Conservation (phyloP, 53 echinoderm and acorn worm genomes). For the Echinometra lucunter region DNA sequence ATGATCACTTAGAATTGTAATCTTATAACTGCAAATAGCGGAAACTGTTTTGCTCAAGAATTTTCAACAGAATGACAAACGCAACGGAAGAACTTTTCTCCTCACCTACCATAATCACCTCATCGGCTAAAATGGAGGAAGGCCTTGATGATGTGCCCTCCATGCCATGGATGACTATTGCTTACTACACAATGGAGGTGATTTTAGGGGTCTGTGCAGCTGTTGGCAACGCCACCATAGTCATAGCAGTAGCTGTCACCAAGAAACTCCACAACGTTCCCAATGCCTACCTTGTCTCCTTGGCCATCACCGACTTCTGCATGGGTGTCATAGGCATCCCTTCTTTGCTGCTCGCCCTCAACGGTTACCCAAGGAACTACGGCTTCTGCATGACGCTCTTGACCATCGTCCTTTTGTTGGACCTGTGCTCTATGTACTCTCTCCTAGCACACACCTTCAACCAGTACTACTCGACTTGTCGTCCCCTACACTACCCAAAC, state of each 20-base stretch:
- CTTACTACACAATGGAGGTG: constrained; percentile 68
- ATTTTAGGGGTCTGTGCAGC: constrained; percentile 64
- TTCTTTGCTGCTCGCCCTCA: constrained; percentile 70
- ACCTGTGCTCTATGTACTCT: constrained; percentile 79
- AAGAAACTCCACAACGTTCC: constrained; percentile 68
- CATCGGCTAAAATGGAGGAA: neutral
- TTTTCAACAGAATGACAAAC: neutral
- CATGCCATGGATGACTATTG: constrained; percentile 59
- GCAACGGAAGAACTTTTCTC: neutral
- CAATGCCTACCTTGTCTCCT: constrained; percentile 72
- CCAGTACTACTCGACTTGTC: constrained; percentile 74
- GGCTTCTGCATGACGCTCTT: constrained; percentile 70
- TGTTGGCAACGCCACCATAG: constrained; percentile 68
- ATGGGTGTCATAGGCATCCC: constrained; percentile 79
- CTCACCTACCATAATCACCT: neutral
- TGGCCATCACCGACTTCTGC: constrained; percentile 74
- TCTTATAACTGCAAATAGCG: no score
- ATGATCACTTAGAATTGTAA: no score
- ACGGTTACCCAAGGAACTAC: constrained; percentile 62
- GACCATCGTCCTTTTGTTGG: constrained; percentile 71
- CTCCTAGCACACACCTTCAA: constrained; percentile 78
- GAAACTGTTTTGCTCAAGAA: no score
- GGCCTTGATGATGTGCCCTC: neutral
- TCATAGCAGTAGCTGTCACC: constrained; percentile 57
- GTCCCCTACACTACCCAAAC: constrained; percentile 62